Percentiles rank a stretch among this genome's conserved stretches.
Conservation (phyloP, 1,140 invertebrate species). For the Cardiocondyla obscurior region DNA sequence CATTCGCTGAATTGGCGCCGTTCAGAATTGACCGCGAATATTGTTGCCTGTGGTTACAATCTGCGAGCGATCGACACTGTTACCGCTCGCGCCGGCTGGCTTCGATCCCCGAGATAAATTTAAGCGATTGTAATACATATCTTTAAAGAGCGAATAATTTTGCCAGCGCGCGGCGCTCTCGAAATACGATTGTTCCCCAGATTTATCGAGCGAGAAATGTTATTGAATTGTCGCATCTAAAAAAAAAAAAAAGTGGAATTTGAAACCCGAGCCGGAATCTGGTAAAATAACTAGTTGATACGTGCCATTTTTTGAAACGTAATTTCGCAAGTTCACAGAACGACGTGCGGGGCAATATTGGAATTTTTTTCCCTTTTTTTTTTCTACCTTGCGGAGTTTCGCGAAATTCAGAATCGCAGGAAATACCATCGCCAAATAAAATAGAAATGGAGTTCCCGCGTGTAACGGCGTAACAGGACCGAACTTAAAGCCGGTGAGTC, state of each 20-base stretch:
- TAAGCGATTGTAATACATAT: constrained; percentile 42
- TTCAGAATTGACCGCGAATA: constrained; percentile 47
- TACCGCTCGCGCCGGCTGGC: constrained; percentile 30
- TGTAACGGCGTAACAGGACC: background rate
- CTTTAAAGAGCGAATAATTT: constrained; percentile 8
- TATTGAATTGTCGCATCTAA: background rate
- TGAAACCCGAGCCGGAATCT: background rate
- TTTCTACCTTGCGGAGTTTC: background rate
- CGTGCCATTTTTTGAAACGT: background rate
- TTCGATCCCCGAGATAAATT: constrained; percentile 49
- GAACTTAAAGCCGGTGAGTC: background rate
- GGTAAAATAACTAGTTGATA: background rate
- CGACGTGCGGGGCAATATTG: background rate
- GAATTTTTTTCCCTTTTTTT: too few species aligned
- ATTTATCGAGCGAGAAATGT: constrained; percentile 2
- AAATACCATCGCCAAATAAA: background rate
- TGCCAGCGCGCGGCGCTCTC: background rate
- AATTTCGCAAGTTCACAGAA: too few species aligned
- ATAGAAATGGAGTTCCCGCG: background rate
- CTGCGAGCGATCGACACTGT: constrained; percentile 33
- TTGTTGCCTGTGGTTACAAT: constrained; percentile 46
- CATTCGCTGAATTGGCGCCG: constrained; percentile 26
- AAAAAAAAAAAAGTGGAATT: constrained; percentile 5
- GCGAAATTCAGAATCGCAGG: background rate
- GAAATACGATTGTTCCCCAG: constrained; percentile 1